Base-by-base conservation (phyloP, 2,113 vertebrate species). In the Pangasianodon gigas region DNA sequence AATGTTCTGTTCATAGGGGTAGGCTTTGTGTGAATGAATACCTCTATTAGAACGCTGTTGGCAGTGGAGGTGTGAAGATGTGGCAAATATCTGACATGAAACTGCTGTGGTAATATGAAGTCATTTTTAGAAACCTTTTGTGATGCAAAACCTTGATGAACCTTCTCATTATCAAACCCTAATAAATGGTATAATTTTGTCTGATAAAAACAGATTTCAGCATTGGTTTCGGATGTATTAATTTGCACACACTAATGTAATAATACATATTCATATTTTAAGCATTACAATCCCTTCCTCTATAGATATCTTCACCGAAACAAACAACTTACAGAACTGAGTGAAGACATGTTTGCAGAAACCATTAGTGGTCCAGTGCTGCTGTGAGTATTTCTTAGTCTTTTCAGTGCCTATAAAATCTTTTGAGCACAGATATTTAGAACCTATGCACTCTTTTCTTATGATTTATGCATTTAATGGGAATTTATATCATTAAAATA, bases 231-330 rank as follows among this genome's bases (percentile, higher is more conserved):
- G 44, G 44, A 85, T 26, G 26, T 65, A 51, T 26, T 26, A 46
- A 77, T 32, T 69, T 32, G n/a, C n/a, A 16, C 29, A 65, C 54
- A 37, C 37, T 37, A 37, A 37, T 37, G 37, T 37, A 37, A 37
- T 37, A 37, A 37, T 37, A 37, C 3, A 69, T 74, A 21, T 8
- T 19, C 41, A 74, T 48, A 79, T 56, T 83, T 41, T 26, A 37
- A 65, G 26, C 32, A 60, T 87, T 84, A 52, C 1, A n/a, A 14
- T 90, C 74, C 26, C 88, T 90, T 95, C 90, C 89, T 91, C 58
- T 92, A 81, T 94, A 99, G 98, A 62, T 98, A 99, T 92, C 96
- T 99, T 79, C 97, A 99, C 94, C 97, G 98, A 95, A 99, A 99
- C 91, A 97, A 95, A 87, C 94, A 96, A 88, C 94, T 99, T 90